Base-by-base conservation (phyloP, 2,888 invertebrate species). In the Schizaphis graminum region DNA sequence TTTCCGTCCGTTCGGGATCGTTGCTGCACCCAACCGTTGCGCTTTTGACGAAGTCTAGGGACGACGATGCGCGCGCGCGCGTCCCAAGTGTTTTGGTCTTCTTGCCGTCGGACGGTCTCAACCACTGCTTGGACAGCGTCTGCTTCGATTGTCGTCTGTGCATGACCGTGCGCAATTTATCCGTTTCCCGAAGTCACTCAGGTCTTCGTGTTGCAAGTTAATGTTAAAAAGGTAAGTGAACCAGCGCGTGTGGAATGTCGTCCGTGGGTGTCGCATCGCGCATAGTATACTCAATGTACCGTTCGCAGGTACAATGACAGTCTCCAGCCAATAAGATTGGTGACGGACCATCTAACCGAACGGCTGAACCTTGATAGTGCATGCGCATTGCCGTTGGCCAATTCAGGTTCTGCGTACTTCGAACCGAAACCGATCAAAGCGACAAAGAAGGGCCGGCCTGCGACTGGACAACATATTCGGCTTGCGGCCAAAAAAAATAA, bases 291-390 rank as follows among this genome's bases (percentile, higher is more conserved):
- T 77, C 8, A 77, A 7, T 21, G 67, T 0, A 21, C 56, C n/a
- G 86, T 85, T 77, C 53, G 3, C 61, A 94, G 94, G 90, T 94
- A 90, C 85, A 61, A 94, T 94, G 94, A 91, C 86, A 94, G 85
- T 91, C 95, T 95, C 93, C 95, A 95, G 94, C 95, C 95, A 92
- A 95, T 95, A 91, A 95, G 95, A 95, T 95, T 94, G 85, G 95
- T 95, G 88, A 95, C 95, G 53, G 95, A 95, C 94, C 95, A 95
- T 92, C 95, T 95, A 28, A 95, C 95, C 35, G 95, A 95, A 93
- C 94, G 95, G 94, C 94, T 95, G 41, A 95, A 94, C 87, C 94
- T 95, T 53, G 95, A 95, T n/a, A 91, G 89, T 49, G 77, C 94
- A n/a, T 94, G 89, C 4, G 67, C 77, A n/a, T 41, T 77, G 35